A percentile compares a stretch with the other conserved stretches of the same genome.
These are phyloP conservation scores for Ophiothrix spiculata DNA, from an alignment of 35 echinoderm and acorn worm species.

Conservation along the genomic window DNA sequence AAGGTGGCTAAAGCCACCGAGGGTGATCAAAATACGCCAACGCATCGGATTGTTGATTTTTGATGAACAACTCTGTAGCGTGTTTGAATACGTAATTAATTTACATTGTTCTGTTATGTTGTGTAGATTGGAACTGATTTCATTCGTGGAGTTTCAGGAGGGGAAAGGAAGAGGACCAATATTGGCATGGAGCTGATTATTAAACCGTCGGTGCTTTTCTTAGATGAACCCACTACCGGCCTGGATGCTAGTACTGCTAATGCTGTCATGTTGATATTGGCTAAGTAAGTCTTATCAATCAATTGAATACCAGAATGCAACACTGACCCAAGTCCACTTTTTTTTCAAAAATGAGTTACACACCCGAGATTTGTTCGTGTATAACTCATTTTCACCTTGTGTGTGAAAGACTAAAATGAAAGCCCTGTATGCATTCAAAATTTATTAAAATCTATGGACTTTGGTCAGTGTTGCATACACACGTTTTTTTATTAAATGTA, in stretches of 20 bases:
- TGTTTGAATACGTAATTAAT: too few relatives aligned
- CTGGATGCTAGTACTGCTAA: slow-evolving; percentile 90
- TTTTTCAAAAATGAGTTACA: too few relatives aligned
- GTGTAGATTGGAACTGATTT: slow-evolving; percentile 93
- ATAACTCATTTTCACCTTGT: neutral
- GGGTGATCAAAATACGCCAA: too few relatives aligned
- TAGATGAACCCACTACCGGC: slow-evolving; percentile 89
- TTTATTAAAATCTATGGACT: too few relatives aligned
- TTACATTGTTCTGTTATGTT: neutral
- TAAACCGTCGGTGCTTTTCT: slow-evolving; percentile 72
- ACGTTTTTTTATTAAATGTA: too few relatives aligned
- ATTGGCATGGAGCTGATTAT: slow-evolving; percentile 92
- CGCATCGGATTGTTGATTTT: too few relatives aligned
- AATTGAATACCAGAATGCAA: neutral
- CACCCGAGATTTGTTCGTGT: neutral
- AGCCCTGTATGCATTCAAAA: too few relatives aligned
- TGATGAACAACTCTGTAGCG: too few relatives aligned
- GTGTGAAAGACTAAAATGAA: too few relatives aligned
- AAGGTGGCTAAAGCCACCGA: too few relatives aligned
- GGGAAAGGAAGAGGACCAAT: slow-evolving; percentile 87
- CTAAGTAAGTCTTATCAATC: slow-evolving; percentile 44
- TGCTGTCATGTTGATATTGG: slow-evolving; percentile 74
- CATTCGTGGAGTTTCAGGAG: slow-evolving; percentile 81
- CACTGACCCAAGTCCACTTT: too few relatives aligned
- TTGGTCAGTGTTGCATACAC: too few relatives aligned